These are phyloP conservation scores for Syrrhaptes paradoxus DNA, from an alignment of 2,113 vertebrate genomes.

Conservation along the genomic window DNA sequence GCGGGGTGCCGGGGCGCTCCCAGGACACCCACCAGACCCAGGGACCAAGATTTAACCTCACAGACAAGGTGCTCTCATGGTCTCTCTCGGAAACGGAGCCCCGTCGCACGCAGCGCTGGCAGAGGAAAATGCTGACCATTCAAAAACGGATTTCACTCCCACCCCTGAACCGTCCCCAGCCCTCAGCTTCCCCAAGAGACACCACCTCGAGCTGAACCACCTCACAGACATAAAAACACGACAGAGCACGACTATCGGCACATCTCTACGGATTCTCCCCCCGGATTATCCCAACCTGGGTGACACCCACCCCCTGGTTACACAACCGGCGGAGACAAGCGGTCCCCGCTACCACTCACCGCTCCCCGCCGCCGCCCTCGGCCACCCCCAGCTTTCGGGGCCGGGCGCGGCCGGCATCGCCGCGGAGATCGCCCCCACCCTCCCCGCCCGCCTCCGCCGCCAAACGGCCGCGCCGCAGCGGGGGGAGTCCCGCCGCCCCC, in stretches of 20 bases:
- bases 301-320: rapidly evolving
- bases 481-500: background rate
- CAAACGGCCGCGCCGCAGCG: background rate
- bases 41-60: rapidly evolving
- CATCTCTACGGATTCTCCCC: no score
- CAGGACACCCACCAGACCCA: no score
- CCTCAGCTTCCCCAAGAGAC: background rate
- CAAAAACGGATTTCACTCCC: background rate
- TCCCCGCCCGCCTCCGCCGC: background rate
- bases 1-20: no score
- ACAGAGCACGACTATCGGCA: rapidly evolving
- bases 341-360: no score
- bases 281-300: background rate
- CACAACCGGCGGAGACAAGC: no score
- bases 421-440: no score
- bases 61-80: no score
- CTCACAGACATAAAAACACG: background rate
- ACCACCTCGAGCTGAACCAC: background rate
- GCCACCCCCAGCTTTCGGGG: background rate
- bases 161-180: background rate
- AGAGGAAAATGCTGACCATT: background rate
- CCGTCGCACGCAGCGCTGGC: background rate
- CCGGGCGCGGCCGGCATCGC: background rate
- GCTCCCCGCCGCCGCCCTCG: background rate
- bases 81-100: background rate